A percentile compares a stretch with the other conserved stretches of the same genome.
These are phyloP conservation scores for Lordiphosa fenestrarum DNA, from an alignment of 2,888 invertebrate genomes.

Conservation along the genomic window DNA sequence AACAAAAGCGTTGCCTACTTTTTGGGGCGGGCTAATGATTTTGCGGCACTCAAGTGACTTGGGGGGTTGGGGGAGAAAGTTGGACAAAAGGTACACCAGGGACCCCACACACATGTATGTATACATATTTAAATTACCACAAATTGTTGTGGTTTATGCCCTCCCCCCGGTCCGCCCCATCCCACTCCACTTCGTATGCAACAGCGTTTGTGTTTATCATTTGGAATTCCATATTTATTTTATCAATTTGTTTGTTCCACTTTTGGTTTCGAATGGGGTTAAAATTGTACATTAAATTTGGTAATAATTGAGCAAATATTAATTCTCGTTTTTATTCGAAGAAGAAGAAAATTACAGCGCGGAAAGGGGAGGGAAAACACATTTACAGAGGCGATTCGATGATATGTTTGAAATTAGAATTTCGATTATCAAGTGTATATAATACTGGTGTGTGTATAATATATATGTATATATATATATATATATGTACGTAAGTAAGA, in stretches of 20 bases:
- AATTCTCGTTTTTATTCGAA: constrained; percentile 9
- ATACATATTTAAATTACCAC: constrained; percentile 36
- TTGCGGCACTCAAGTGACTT: constrained; percentile 1
- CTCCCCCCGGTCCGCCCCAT: too few species aligned
- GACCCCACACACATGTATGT: constrained; percentile 9
- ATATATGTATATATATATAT: constrained; percentile 14
- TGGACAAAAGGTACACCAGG: neutral
- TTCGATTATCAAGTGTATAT: constrained; percentile 11
- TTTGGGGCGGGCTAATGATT: constrained; percentile 35
- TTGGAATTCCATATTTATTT: constrained; percentile 19
- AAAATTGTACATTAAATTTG: constrained; percentile 4
- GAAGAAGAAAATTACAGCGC: neutral
- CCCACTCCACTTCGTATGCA: neutral
- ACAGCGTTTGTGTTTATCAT: neutral
- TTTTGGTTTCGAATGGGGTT: constrained; percentile 8
- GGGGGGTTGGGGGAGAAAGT: too few species aligned
- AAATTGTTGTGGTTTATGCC: constrained; percentile 22
- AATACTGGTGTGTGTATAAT: constrained; percentile 11
- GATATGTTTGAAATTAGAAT: constrained; percentile 39
- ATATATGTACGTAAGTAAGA: neutral
- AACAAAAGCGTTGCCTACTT: constrained; percentile 48
- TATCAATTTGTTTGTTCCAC: constrained; percentile 19
- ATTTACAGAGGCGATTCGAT: constrained; percentile 30
- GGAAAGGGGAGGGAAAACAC: constrained; percentile 14
- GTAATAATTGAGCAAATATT: constrained; percentile 48